Conservation (phyloP, 2,888 invertebrate genomes). For the Augochlorella aurata region DNA sequence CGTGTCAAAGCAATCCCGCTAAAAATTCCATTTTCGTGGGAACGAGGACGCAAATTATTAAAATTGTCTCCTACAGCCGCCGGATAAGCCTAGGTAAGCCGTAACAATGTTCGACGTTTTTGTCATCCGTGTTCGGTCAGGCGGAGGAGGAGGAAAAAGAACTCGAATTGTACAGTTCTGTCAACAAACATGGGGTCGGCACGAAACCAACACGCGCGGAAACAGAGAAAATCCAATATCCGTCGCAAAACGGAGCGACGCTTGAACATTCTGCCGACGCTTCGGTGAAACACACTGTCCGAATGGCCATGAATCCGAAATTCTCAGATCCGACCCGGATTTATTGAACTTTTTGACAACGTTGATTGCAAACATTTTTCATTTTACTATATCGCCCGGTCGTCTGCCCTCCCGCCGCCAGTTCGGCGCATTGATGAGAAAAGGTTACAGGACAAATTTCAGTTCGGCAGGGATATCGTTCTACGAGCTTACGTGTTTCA, state of each 20-base stretch:
- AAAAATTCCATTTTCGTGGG: not conserved
- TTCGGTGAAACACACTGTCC: not conserved
- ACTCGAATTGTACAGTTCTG: slow-evolving; percentile 28
- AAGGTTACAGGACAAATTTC: slow-evolving; percentile 19
- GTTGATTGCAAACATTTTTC: slow-evolving; percentile 30
- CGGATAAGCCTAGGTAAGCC: slow-evolving; percentile 17
- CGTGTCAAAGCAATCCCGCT: not conserved
- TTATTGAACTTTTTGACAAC: slow-evolving; percentile 43
- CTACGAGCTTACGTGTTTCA: not conserved
- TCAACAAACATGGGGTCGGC: slow-evolving; percentile 50
- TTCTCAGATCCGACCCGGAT: slow-evolving; percentile 28
- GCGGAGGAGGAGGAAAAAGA: not conserved
- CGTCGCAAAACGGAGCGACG: slow-evolving; percentile 54
- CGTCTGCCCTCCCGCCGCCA: not conserved
- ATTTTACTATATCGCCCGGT: not conserved
- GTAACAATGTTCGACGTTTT: slow-evolving; percentile 33
- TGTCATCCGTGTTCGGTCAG: slow-evolving; percentile 4
- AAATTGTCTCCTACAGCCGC: slow-evolving; percentile 19
- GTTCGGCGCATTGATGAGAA: slow-evolving; percentile 1
- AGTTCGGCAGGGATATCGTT: slow-evolving; percentile 9
- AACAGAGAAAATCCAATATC: slow-evolving; percentile 66
- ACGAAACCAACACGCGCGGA: slow-evolving; percentile 52
- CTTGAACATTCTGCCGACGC: slow-evolving; percentile 27
- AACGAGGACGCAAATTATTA: slow-evolving; percentile 3
- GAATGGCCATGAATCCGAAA: slow-evolving; percentile 46